Conservation (phyloP, 2,888 invertebrate genomes). For the Latrodectus elegans region DNA sequence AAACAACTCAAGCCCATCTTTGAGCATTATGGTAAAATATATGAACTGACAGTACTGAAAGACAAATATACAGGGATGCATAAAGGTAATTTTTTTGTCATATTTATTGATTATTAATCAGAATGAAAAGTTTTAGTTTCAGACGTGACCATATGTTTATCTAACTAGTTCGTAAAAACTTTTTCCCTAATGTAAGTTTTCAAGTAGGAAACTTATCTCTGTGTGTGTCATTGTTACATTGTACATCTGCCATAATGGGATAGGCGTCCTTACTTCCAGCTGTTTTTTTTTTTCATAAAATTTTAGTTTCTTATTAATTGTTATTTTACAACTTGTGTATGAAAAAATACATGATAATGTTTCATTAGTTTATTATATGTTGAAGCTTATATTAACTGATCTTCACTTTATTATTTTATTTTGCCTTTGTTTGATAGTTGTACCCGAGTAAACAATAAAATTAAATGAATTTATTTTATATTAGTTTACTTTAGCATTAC, state of each 20-base stretch:
- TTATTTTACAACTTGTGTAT: not conserved
- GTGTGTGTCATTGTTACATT: not conserved
- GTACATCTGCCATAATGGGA: slow-evolving; percentile 4
- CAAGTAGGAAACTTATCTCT: not conserved
- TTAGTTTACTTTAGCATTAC: too few species aligned
- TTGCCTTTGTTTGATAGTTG: too few species aligned
- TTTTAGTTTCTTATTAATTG: too few species aligned
- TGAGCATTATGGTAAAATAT: slow-evolving; percentile 93
- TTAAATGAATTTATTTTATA: too few species aligned
- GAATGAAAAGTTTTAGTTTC: not conserved
- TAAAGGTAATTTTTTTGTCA: slow-evolving; percentile 82
- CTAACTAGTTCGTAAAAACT: too few species aligned
- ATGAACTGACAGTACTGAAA: slow-evolving; percentile 94
- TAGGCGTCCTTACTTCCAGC: not conserved
- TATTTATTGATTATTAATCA: not conserved
- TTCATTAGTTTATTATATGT: not conserved
- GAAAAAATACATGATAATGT: not conserved
- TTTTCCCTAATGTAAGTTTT: not conserved
- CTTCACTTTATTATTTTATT: not conserved
- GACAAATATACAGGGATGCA: slow-evolving; percentile 96
- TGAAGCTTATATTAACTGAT: not conserved
- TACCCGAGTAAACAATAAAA: too few species aligned
- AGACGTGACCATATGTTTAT: not conserved
- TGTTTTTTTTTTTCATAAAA: not conserved
- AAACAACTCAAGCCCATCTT: slow-evolving; percentile 91